These are phyloP conservation scores for Habroteleia sp. DNA, from an alignment of 2,888 invertebrate species.

Conservation along the genomic window DNA sequence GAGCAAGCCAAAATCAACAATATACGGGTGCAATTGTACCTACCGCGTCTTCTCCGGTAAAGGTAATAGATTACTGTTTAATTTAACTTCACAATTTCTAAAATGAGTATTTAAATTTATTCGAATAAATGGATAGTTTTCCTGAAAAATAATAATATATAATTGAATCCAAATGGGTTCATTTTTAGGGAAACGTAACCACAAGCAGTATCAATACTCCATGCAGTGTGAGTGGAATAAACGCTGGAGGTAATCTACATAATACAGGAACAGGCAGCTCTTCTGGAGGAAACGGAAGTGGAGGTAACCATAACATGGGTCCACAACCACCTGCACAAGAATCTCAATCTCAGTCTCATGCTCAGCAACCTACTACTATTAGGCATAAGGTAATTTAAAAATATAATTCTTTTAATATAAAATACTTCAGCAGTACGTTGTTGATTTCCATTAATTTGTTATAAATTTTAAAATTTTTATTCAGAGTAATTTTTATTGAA, in stretches of 20 bases:
- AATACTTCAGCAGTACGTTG: too few species aligned
- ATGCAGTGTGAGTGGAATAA: conserved; percentile 75
- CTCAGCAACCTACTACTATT: conserved; percentile 75
- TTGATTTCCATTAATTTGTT: too few species aligned
- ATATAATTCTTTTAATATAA: too few species aligned
- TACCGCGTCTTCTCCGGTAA: conserved; percentile 78
- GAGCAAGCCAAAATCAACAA: conserved; percentile 78
- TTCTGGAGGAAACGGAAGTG: conserved; percentile 70
- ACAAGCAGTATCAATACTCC: conserved; percentile 72
- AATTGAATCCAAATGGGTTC: too few species aligned
- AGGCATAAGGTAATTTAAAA: conserved; percentile 78
- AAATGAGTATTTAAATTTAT: too few species aligned
- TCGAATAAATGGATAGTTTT: too few species aligned
- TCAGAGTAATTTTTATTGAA: too few species aligned
- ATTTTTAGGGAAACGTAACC: conserved; percentile 68
- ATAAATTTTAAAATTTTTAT: too few species aligned
- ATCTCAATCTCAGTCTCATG: conserved; percentile 75
- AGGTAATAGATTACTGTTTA: too few species aligned
- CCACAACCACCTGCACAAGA: conserved; percentile 76
- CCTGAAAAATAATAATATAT: too few species aligned
- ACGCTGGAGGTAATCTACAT: conserved; percentile 69
- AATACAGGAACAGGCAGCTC: conserved; percentile 64
- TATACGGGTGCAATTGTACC: conserved; percentile 80
- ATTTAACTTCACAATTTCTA: too few species aligned
- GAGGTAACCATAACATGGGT: conserved; percentile 75